Conservation (phyloP, 2,888 invertebrate species). For the Drosophila prostipennis region DNA sequence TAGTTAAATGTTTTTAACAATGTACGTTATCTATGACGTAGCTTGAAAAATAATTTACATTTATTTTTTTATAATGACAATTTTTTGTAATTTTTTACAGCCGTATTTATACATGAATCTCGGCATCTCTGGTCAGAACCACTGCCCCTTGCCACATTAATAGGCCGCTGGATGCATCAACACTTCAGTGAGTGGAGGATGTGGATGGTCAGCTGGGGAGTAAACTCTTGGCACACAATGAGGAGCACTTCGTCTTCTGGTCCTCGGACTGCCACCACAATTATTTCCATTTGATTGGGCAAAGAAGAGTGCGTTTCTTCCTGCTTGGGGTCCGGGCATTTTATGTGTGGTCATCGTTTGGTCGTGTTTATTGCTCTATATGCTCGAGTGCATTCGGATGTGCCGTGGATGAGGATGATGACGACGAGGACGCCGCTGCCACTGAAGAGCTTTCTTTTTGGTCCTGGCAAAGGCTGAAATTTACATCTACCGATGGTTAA, state of each 20-base stretch:
- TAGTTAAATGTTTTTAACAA: background rate
- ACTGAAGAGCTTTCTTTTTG: constrained; percentile 34
- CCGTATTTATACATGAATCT: background rate
- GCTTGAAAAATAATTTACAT: too few relatives aligned
- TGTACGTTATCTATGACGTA: too few relatives aligned
- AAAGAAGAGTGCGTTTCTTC: constrained; percentile 78
- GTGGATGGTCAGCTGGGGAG: constrained; percentile 41
- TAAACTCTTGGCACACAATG: constrained; percentile 57
- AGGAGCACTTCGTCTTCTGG: constrained; percentile 49
- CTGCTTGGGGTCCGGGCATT: constrained; percentile 45
- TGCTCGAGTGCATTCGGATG: constrained; percentile 70
- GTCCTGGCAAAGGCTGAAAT: constrained; percentile 26
- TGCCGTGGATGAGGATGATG: constrained; percentile 23
- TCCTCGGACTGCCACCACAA: constrained; percentile 64
- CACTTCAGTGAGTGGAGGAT: constrained; percentile 76
- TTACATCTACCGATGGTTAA: constrained; percentile 19
- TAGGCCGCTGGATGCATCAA: constrained; percentile 74
- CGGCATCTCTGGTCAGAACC: constrained; percentile 12
- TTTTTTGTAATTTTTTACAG: too few relatives aligned
- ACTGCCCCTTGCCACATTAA: constrained; percentile 50
- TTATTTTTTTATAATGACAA: too few relatives aligned
- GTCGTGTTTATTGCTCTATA: constrained; percentile 71
- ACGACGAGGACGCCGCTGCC: constrained; percentile 29
- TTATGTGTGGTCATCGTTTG: constrained; percentile 68
- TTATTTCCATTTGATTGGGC: constrained; percentile 82